Percentiles rank a stretch among this genome's conserved stretches.
phyloP scores from a whole-genome alignment of 2,888 invertebrate genomes.

The Teleogryllus oceanicus region DNA sequence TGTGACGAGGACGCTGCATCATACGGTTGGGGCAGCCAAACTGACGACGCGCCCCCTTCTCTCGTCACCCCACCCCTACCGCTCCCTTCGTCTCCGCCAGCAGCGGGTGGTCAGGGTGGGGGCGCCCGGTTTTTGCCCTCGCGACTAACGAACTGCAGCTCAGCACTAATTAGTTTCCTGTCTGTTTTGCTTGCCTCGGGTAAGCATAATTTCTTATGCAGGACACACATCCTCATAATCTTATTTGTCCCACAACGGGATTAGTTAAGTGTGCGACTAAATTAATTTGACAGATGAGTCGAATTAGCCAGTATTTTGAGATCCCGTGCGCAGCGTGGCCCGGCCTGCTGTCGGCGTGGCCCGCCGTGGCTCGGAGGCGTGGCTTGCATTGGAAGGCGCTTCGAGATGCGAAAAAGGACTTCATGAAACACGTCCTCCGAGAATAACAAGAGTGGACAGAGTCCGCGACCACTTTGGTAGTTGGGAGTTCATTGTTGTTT shows the following conservation, averaged over 20 bases:
- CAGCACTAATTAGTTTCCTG: constrained; percentile 7
- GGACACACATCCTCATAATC: constrained; percentile 18
- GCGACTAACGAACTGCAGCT: background rate
- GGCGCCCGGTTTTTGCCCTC: background rate
- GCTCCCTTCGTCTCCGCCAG: background rate
- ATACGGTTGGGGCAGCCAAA: too few relatives aligned
- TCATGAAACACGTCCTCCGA: too few relatives aligned
- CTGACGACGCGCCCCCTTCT: background rate
- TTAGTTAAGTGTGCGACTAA: constrained; percentile 18
- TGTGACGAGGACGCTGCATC: too few relatives aligned
- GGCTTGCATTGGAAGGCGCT: too few relatives aligned
- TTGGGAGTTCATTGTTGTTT: too few relatives aligned
- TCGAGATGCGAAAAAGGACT: too few relatives aligned
- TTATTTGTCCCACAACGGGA: constrained; percentile 18
- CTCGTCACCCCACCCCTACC: background rate
- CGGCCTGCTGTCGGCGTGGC: too few relatives aligned
- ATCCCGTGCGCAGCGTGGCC: background rate
- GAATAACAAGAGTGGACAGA: too few relatives aligned
- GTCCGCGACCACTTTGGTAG: too few relatives aligned
- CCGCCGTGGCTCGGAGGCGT: too few relatives aligned
- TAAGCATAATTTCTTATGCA: constrained; percentile 5
- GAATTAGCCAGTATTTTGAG: background rate
- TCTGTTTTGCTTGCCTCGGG: background rate
- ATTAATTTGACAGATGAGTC: constrained; percentile 18
- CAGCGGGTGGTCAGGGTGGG: background rate